Base-by-base conservation (phyloP, 2,888 invertebrate species). In the Acanthopleura granulata region DNA sequence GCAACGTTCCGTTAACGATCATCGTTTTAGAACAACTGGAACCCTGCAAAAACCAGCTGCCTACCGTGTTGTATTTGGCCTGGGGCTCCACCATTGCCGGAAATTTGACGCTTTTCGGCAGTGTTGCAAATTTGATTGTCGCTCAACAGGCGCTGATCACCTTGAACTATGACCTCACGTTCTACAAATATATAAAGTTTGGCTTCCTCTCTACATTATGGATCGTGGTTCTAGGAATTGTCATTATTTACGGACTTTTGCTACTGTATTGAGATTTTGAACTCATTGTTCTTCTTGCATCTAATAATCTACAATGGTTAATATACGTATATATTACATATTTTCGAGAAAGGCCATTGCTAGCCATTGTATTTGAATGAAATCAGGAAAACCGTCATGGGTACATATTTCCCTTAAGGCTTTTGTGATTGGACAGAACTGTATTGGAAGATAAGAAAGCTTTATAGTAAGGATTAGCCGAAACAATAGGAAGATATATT, bases 41-140 rank as follows among this genome's bases (percentile, higher is more conserved):
- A 71, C 82, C 81, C 0, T 78, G 79, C 50, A 61, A 51, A 15
- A 51, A 80, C 30, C 79, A 81, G 73, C 57, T 81, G 0, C 72
- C 71, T 27, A 72, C 81, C 27, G 80, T 83, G 4, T 73, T 82
- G 0, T 80, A 80, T 73, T 72, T 83, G 49, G 81, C 79, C 1
- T 83, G 82, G 82, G 51, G 74, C 18, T 73, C 81, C 9, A 80
- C 82, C 11, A 76, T 83, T 18, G 82, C 81, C 1, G 83, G 83
- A 0, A 83, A 81, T 49, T 72, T 83, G 72, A 83, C 83, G 6
- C 75, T 81, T 30, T 80, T 80, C 62, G 81, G 82, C 25, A 80
- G 82, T 57, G 83, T 82, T 0, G 78, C 82, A 9, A 82, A 79
- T 76, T 30, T 81, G 0, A 78, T 82, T 27, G 82, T 83, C 40